These are phyloP conservation scores for Diaperis boleti DNA, from an alignment of 2,888 invertebrate genomes.

Conservation along the genomic window DNA sequence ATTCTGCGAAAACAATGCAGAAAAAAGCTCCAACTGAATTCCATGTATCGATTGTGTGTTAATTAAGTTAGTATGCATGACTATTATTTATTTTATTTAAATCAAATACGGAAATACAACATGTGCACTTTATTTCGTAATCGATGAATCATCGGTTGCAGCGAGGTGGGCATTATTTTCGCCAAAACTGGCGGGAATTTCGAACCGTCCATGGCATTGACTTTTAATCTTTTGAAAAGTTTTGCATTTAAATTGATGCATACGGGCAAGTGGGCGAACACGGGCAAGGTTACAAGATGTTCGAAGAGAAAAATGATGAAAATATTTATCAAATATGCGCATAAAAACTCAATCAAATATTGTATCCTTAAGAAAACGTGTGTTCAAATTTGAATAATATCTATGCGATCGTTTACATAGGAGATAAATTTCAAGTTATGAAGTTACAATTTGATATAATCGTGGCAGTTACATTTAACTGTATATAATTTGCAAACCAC, in stretches of 20 bases:
- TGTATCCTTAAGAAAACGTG: constrained; percentile 37
- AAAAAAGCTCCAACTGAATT: too few species aligned
- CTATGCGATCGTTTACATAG: constrained; percentile 34
- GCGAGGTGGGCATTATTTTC: neutral
- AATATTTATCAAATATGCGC: constrained; percentile 40
- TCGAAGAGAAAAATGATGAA: constrained; percentile 29
- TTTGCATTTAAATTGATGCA: constrained; percentile 41
- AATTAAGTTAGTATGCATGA: too few species aligned
- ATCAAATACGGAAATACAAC: neutral
- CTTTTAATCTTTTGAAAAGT: constrained; percentile 34
- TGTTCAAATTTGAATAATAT: constrained; percentile 39
- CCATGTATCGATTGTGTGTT: too few species aligned
- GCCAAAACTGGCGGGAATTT: constrained; percentile 20
- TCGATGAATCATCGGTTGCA: neutral
- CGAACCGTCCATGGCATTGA: constrained; percentile 33
- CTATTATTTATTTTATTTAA: neutral
- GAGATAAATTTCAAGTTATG: constrained; percentile 35
- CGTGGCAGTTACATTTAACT: constrained; percentile 25
- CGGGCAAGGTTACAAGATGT: constrained; percentile 33
- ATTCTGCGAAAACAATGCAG: too few species aligned
- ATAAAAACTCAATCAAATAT: constrained; percentile 42
- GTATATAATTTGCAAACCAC: constrained; percentile 27
- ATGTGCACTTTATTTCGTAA: neutral
- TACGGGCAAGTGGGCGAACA: constrained; percentile 34
- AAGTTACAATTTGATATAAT: constrained; percentile 29